Evolutionary conservation across 2,113 vertebrate species (phyloP).

Genomic region (Cynocephalus volans): DNA sequence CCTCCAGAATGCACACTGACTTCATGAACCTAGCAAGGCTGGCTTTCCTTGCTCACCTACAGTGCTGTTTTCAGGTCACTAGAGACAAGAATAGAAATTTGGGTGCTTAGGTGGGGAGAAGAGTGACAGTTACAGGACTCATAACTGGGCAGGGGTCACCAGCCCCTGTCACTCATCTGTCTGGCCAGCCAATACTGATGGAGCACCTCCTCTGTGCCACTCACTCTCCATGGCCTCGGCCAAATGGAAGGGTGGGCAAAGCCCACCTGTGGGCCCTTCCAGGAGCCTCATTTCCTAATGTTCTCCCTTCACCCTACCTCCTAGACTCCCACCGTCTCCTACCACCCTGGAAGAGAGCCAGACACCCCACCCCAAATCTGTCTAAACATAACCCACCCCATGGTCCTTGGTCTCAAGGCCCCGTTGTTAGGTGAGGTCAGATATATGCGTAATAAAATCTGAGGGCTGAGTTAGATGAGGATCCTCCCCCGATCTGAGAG

Average conservation of each 20-base stretch:
- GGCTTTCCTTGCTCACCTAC: conserved; percentile 74
- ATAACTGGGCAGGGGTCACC: not conserved
- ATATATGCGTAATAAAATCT: not conserved
- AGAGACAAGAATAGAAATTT: conserved; percentile 40
- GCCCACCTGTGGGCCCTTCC: not conserved
- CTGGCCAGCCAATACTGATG: not conserved
- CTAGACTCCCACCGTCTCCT: not conserved
- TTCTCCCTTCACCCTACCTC: not conserved
- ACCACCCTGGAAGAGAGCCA: not conserved
- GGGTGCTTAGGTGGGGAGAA: conserved; percentile 32
- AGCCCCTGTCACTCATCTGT: not conserved
- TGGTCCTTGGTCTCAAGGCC: not conserved
- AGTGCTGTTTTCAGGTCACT: conserved; percentile 74
- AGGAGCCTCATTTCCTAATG: not conserved
- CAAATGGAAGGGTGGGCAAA: not conserved
- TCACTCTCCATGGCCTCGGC: not conserved
- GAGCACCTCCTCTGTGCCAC: not conserved
- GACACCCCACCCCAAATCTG: not conserved
- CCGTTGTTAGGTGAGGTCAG: not conserved
- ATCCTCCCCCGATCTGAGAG: not conserved
- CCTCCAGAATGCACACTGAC: conserved; percentile 75
- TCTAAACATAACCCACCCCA: not conserved
- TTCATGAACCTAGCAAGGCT: conserved; percentile 77
- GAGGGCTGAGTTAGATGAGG: not conserved
- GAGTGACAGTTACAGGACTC: conserved; percentile 46